A percentile compares a stretch with the other conserved stretches of the same genome.
Conservation (phyloP, 2,797 vertebrate genomes). For the Lagorchestes hirsutus region DNA sequence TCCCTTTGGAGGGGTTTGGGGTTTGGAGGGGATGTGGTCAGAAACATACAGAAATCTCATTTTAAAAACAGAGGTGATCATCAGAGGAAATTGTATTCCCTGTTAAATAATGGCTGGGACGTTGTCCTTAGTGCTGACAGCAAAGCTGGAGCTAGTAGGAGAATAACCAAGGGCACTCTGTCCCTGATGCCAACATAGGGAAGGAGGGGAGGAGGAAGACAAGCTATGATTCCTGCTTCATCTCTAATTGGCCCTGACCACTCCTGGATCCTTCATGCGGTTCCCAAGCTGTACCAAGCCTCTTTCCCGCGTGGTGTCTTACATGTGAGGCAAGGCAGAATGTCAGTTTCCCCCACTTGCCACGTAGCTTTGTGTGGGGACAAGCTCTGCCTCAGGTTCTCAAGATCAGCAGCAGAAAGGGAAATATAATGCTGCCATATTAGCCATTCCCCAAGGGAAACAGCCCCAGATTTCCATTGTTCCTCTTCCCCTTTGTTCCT, state of each 20-base stretch:
- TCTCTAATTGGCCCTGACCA: conserved; percentile 54
- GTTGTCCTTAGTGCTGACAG: neutral
- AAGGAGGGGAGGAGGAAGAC: neutral
- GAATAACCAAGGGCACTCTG: neutral
- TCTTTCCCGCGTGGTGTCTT: neutral
- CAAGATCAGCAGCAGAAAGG: neutral
- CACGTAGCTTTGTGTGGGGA: neutral
- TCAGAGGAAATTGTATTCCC: neutral
- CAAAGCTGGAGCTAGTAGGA: neutral
- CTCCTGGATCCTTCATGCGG: neutral
- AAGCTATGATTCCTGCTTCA: neutral
- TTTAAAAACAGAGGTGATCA: neutral
- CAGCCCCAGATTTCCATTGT: neutral
- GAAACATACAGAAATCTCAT: neutral
- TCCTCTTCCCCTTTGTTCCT: neutral
- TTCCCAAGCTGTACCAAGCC: neutral
- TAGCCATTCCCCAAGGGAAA: neutral
- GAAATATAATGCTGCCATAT: neutral
- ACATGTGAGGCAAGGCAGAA: neutral
- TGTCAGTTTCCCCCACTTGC: neutral
- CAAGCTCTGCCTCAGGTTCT: neutral
- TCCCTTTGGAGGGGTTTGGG: neutral
- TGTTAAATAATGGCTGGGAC: neutral
- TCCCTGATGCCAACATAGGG: neutral
- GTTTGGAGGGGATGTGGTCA: neutral